Evolutionary conservation across 1,140 invertebrate species (phyloP).

Genomic region (Thereuonema tuberculata): DNA sequence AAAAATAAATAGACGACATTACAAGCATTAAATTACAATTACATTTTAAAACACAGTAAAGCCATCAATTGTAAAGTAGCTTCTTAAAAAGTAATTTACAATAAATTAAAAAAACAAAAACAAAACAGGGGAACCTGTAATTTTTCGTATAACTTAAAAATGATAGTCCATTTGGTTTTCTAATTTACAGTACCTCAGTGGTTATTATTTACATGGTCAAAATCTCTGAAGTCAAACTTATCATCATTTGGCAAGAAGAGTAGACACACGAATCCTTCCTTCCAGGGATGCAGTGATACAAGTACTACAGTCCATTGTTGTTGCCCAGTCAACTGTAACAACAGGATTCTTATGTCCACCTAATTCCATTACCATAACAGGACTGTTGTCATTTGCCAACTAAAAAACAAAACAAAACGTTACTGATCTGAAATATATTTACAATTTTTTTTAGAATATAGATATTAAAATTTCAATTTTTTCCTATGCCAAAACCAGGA

Average conservation of each 20-base stretch:
- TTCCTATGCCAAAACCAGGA: too few relatives aligned
- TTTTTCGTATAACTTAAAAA: too few relatives aligned
- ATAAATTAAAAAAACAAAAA: too few relatives aligned
- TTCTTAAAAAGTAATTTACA: too few relatives aligned
- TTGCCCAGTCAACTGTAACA: slow-evolving; percentile 48
- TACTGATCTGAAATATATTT: neutral
- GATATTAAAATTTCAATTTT: neutral
- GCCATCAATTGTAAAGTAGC: too few relatives aligned
- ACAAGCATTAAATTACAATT: too few relatives aligned
- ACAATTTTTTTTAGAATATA: neutral
- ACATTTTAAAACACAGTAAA: too few relatives aligned
- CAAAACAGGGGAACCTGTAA: too few relatives aligned
- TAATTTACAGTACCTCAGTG: too few relatives aligned
- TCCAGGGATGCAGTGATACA: slow-evolving; percentile 46
- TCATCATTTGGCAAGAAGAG: slow-evolving; percentile 32
- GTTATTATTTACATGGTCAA: too few relatives aligned
- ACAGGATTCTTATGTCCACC: slow-evolving; percentile 41
- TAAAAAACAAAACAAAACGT: slow-evolving; percentile 34
- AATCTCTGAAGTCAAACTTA: neutral
- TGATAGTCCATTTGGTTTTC: too few relatives aligned
- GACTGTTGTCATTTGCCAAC: slow-evolving; percentile 19
- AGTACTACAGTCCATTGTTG: slow-evolving; percentile 44
- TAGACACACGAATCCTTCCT: slow-evolving; percentile 45
- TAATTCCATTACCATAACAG: slow-evolving; percentile 35
- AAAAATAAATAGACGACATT: too few relatives aligned